Percentiles rank a stretch among this genome's conserved stretches.
These are phyloP conservation scores for Drosophila ustulata DNA, from an alignment of 2,888 invertebrate genomes.

Conservation along the genomic window DNA sequence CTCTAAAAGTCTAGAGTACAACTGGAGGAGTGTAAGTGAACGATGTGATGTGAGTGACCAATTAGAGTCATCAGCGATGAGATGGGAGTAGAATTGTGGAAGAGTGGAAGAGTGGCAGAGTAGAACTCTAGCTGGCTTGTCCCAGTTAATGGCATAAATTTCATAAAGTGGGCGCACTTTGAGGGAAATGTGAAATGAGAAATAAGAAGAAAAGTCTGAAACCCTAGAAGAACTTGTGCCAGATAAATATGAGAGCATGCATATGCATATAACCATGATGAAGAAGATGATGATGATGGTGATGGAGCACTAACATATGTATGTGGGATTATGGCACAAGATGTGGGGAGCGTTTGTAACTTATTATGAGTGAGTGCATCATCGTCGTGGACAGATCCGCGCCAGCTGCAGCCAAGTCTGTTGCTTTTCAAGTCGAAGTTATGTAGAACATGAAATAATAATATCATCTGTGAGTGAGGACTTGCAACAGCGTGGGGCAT, in stretches of 20 bases:
- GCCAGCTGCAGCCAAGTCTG: slow-evolving; percentile 21
- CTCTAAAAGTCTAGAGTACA: neutral
- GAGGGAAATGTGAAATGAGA: slow-evolving; percentile 19
- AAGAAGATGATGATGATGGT: slow-evolving; percentile 6
- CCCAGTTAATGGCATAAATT: slow-evolving; percentile 53
- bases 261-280: slow-evolving; percentile 21
- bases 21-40: slow-evolving; percentile 12
- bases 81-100: slow-evolving; percentile 8
- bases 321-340: slow-evolving; percentile 27
- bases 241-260: slow-evolving; percentile 41
- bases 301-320: slow-evolving; percentile 16
- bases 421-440: slow-evolving; percentile 31
- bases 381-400: slow-evolving; percentile 35
- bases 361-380: slow-evolving; percentile 32
- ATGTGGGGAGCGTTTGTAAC: slow-evolving; percentile 21
- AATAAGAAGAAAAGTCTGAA: slow-evolving; percentile 23
- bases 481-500: slow-evolving; percentile 23
- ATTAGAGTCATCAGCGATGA: slow-evolving; percentile 34
- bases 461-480: slow-evolving; percentile 34
- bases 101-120: slow-evolving; percentile 1
- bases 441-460: slow-evolving; percentile 60
- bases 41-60: slow-evolving; percentile 41
- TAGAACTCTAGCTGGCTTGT: slow-evolving; percentile 18
- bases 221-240: slow-evolving; percentile 44
- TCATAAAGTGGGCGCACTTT: slow-evolving; percentile 46